phyloP scores from a whole-genome alignment of 92 coral and sea anemone genomes.

The Palythoa grandiflora region DNA sequence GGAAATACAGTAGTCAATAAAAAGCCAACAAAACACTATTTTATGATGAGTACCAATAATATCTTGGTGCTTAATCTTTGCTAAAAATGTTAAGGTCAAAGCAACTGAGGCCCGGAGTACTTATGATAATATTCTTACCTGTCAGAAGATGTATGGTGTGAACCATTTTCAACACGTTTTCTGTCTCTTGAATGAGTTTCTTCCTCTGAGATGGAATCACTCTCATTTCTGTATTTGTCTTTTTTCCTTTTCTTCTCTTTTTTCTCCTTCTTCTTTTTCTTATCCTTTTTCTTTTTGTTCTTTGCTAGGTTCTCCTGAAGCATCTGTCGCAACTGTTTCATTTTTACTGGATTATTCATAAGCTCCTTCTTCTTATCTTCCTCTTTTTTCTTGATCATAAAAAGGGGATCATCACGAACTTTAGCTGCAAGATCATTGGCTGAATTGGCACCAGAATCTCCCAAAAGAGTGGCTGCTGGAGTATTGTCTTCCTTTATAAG shows the following conservation, averaged over 20 bases:
- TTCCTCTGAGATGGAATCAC: constrained; percentile 48
- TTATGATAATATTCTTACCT: not conserved
- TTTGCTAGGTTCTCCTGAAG: constrained; percentile 84
- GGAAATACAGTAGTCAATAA: no score
- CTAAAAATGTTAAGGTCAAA: no score
- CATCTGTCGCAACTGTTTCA: constrained; percentile 94
- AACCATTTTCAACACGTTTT: constrained; percentile 21
- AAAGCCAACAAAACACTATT: no score
- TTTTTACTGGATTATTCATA: constrained; percentile 90
- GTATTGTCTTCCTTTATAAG: constrained; percentile 65
- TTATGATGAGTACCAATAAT: no score
- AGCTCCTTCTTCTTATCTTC: constrained; percentile 95
- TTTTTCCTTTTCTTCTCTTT: constrained; percentile 70
- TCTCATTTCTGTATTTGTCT: constrained; percentile 52
- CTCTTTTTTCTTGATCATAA: constrained; percentile 94
- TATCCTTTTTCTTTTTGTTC: constrained; percentile 85
- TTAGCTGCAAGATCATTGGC: constrained; percentile 93
- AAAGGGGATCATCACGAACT: constrained; percentile 96
- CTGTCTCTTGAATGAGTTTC: constrained; percentile 35
- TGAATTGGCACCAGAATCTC: constrained; percentile 76
- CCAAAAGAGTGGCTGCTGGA: constrained; percentile 84
- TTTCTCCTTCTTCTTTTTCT: constrained; percentile 81
- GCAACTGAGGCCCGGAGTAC: no score
- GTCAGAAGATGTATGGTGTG: not conserved
- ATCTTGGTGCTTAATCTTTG: no score